Percentiles rank a stretch among this genome's conserved stretches.
Evolutionary conservation across 2,113 vertebrate genomes (phyloP).

Genomic region (Sterrhoptilus dennistouni): DNA sequence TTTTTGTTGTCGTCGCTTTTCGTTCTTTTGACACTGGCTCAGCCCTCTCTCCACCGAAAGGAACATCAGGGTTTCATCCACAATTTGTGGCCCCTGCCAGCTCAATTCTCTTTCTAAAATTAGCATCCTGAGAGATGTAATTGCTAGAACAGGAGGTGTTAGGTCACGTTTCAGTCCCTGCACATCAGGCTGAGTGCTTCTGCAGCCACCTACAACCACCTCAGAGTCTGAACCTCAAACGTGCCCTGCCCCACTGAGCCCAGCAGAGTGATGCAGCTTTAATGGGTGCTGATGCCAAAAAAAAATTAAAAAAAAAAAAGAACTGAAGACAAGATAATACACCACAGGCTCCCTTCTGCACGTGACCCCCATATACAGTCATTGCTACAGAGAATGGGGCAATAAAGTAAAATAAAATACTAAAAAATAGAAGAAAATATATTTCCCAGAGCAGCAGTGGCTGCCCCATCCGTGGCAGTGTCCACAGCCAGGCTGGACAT

Average conservation of each 20-base stretch:
- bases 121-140: background rate
- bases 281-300: background rate
- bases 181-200: background rate
- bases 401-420: background rate
- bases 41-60: accelerated
- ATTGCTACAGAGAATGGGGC: background rate
- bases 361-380: background rate
- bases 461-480: background rate
- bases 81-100: background rate
- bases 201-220: background rate
- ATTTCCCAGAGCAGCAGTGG: background rate
- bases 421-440: background rate
- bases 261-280: background rate
- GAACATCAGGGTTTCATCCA: background rate
- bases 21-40: background rate
- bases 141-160: background rate
- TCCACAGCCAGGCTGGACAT: accelerated
- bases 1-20: background rate
- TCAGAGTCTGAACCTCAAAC: background rate
- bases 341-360: background rate
- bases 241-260: background rate
- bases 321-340: background rate
- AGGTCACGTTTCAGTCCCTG: background rate
- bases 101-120: conserved; percentile 3
- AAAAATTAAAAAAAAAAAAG: background rate